Evolutionary conservation across 2,888 invertebrate species (phyloP).

Genomic region (Caenorhabditis uteleia): DNA sequence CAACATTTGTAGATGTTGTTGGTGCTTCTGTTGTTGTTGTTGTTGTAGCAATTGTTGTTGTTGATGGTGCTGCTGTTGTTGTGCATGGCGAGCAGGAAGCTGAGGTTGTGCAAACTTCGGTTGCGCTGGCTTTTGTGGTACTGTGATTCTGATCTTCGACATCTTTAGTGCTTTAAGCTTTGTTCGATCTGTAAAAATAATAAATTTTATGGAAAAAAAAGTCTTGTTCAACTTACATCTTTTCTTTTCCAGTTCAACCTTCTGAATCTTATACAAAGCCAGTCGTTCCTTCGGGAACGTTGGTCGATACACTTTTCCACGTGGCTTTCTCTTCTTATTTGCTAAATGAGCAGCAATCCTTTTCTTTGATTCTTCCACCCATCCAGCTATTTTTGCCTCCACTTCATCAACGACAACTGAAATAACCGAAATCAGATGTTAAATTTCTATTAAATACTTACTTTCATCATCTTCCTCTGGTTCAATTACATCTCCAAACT

Average conservation of each 20-base stretch:
- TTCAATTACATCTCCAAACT: too few species aligned
- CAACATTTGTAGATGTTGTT: not conserved
- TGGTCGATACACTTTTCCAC: not conserved
- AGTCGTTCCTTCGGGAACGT: not conserved
- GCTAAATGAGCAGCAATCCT: too few species aligned
- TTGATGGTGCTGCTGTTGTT: too few species aligned
- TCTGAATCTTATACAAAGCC: not conserved
- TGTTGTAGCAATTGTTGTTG: too few species aligned
- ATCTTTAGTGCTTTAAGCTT: not conserved
- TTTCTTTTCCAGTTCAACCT: not conserved
- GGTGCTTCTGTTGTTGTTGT: conserved; percentile 13
- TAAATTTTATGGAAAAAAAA: not conserved
- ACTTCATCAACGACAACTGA: too few species aligned
- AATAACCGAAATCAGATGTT: too few species aligned
- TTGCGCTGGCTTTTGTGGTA: not conserved
- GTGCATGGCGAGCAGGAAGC: conserved; percentile 7
- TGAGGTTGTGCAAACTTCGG: conserved; percentile 21
- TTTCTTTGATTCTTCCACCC: too few species aligned
- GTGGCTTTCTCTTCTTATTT: not conserved
- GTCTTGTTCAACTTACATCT: not conserved
- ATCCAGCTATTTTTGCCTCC: too few species aligned
- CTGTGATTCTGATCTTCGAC: not conserved
- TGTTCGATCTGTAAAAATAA: not conserved
- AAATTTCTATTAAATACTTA: too few species aligned
- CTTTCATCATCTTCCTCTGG: too few species aligned